Evolutionary conservation across 2,113 vertebrate species (phyloP).

Genomic region (Indicator indicator): DNA sequence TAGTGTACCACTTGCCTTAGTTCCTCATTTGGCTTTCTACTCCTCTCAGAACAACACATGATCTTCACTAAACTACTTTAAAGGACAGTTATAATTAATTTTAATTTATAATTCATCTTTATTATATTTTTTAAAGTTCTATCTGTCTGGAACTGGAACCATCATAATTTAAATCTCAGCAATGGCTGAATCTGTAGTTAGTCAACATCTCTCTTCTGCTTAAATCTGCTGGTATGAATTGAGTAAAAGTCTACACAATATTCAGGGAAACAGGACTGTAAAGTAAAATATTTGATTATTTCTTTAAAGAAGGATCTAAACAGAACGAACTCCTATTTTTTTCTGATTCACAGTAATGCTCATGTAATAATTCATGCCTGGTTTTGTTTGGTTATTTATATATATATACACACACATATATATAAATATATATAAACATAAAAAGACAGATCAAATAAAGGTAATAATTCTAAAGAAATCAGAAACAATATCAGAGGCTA

Average conservation of each 20-base stretch:
- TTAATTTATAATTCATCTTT: background rate
- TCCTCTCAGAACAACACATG: background rate
- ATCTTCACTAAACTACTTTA: background rate
- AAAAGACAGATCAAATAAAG: background rate
- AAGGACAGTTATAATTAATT: background rate
- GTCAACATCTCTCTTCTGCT: background rate
- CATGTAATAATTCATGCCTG: background rate
- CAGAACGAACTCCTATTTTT: background rate
- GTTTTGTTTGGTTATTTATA: background rate
- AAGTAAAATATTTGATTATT: background rate
- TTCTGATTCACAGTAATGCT: background rate
- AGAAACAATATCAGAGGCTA: background rate
- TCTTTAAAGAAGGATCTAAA: background rate
- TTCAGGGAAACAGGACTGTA: background rate
- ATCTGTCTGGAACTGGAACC: background rate
- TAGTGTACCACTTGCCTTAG: background rate
- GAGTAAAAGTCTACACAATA: background rate
- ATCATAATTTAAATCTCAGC: background rate
- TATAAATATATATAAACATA: too few relatives aligned
- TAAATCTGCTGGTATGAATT: background rate
- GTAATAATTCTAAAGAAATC: background rate
- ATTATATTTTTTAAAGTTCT: background rate
- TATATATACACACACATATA: too few relatives aligned
- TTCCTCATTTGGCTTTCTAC: background rate
- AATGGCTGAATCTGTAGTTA: background rate